Evolutionary conservation across 2,888 invertebrate genomes (phyloP).

Genomic region (Carcina quercana): DNA sequence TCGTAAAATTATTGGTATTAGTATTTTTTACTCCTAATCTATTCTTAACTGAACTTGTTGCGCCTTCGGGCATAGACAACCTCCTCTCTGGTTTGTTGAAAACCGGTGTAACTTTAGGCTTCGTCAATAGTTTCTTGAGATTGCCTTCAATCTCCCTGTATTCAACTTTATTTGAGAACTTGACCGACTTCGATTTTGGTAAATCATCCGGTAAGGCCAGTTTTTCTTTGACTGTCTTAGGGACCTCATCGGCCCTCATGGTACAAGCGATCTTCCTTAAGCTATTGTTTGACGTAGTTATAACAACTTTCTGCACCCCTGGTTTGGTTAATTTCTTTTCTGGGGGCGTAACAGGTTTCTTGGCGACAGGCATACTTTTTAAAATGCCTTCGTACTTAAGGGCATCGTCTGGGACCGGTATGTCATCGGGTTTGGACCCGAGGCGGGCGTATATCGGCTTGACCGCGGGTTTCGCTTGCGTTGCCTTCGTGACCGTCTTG

Average conservation of each 20-base stretch:
- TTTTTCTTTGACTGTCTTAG: conserved; percentile 56
- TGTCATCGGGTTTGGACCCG: conserved; percentile 46
- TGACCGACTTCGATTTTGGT: conserved; percentile 55
- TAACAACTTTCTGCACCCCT: too few relatives aligned
- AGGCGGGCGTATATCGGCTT: conserved; percentile 57
- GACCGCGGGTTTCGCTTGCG: conserved; percentile 25
- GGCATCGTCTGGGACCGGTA: conserved; percentile 51
- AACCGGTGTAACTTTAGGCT: conserved; percentile 31
- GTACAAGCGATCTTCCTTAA: conserved; percentile 50
- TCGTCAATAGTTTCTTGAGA: conserved; percentile 16
- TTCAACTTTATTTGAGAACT: conserved; percentile 57
- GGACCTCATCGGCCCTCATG: conserved; percentile 63
- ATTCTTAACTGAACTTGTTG: conserved; percentile 27
- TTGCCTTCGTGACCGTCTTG: background rate
- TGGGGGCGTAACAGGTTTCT: conserved; percentile 40
- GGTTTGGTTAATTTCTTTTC: too few relatives aligned
- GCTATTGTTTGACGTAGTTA: conserved; percentile 44
- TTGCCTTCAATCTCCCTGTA: conserved; percentile 60
- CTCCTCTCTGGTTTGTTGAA: conserved; percentile 64
- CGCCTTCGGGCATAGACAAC: conserved; percentile 49
- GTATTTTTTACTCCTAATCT: conserved; percentile 33
- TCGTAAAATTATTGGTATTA: conserved; percentile 42
- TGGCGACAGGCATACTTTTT: conserved; percentile 32
- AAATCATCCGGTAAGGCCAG: too few relatives aligned
- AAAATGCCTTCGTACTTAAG: conserved; percentile 65